Evolutionary conservation across 2,113 vertebrate species (phyloP), one percentile per base, ranked within the genome.

Genomic region (Ochotona princeps): DNA sequence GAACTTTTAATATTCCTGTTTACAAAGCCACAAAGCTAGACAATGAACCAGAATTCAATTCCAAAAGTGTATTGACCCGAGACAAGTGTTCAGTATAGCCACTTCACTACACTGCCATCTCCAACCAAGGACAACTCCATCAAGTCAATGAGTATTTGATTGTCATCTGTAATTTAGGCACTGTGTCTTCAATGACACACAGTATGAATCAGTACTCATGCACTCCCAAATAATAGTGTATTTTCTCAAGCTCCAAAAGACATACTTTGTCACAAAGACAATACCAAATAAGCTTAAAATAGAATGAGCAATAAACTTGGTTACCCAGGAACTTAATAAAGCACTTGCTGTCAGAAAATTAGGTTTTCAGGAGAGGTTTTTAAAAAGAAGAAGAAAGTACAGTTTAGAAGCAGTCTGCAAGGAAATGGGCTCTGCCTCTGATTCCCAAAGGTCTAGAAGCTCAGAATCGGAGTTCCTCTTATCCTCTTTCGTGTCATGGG

Each of bases 271-370:
- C 44, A 51, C 35, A 30, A 5, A 84, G 25, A 83, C 73, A 72
- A 63, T 30, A 51, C 49, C 90, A 92, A 88, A 83, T 66, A 93
- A 63, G 44, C 74, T 88, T 17, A 57, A 93, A 92, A 94, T 30
- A 93, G 83, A 83, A 76, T 60, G 51, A 88, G 81, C 47, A 91
- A 89, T 32, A 83, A 93, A 47, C 20, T 90, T 81, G 90, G 65
- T 88, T 85, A 85, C 83, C 72, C 5, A 79, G 88, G 60, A 96
- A 94, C 65, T 87, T 83, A 95, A 90, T 66, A 88, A 92, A 49
- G 60, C 49, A 90, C 85, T 94, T 54, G 49, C 69, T 78, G 85
- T 80, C 35, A 88, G 63, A 87, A 87, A 85, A 86, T 92, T 21
- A 51, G n/a, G 11, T 82, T 85, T 79, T 84, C 47, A 75, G 75